Evolutionary conservation across 2,797 vertebrate species (phyloP).

Genomic region (Liparis tanakae): DNA sequence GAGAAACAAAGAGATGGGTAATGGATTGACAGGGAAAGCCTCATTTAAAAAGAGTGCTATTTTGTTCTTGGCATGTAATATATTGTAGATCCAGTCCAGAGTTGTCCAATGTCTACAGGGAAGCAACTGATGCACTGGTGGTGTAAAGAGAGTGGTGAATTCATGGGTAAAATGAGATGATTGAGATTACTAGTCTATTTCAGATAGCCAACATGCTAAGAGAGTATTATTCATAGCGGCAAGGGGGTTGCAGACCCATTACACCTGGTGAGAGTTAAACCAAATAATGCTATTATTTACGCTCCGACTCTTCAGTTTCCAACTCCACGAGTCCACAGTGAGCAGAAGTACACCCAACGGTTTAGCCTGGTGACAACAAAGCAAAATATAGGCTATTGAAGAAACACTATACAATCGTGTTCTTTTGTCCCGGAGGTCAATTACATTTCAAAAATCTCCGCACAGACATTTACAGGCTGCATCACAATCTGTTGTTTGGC

Average conservation of each 20-base stretch:
- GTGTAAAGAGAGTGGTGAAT: slow-evolving; percentile 70
- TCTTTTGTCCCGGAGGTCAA: slow-evolving; percentile 32
- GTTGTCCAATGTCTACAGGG: slow-evolving; percentile 46
- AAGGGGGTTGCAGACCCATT: slow-evolving; percentile 57
- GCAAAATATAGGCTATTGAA: slow-evolving; percentile 3
- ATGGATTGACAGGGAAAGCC: slow-evolving; percentile 72
- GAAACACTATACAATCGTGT: slow-evolving; percentile 30
- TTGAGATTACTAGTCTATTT: slow-evolving; percentile 72
- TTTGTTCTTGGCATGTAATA: slow-evolving; percentile 65
- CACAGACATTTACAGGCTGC: slow-evolving; percentile 62
- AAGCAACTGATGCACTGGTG: slow-evolving; percentile 64
- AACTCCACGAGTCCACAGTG: slow-evolving; percentile 40
- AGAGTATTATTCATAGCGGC: slow-evolving; percentile 61
- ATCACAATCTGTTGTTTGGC: slow-evolving; percentile 73
- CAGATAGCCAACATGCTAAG: slow-evolving; percentile 58
- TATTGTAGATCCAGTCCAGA: slow-evolving; percentile 56
- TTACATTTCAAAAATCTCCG: slow-evolving; percentile 54
- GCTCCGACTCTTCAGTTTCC: slow-evolving; percentile 41
- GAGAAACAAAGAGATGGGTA: slow-evolving; percentile 56
- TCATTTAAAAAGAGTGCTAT: slow-evolving; percentile 71
- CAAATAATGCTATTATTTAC: slow-evolving; percentile 66
- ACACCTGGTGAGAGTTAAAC: slow-evolving; percentile 60
- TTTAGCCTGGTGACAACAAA: slow-evolving; percentile 20
- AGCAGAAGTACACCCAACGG: slow-evolving; percentile 16
- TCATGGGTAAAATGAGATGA: slow-evolving; percentile 70